Evolutionary conservation across 2,113 vertebrate genomes (phyloP), one percentile per base, ranked within the genome.

Genomic region (Ptychochromis oligacanthus): DNA sequence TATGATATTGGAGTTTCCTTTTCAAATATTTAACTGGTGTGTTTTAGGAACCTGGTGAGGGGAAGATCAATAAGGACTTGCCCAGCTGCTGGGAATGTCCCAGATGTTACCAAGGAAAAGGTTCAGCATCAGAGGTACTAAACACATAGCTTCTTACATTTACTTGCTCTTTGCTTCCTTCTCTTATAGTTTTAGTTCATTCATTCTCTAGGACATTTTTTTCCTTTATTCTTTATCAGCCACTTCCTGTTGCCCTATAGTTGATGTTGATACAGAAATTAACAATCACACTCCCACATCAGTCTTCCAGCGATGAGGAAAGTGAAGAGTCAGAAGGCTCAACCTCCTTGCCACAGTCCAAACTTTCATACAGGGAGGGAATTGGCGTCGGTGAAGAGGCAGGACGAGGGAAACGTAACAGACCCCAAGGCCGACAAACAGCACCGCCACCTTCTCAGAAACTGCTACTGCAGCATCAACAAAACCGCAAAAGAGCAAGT

Each of bases 81-180:
- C 98, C 98, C 6, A 99, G 98, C 94, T 99, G 97, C 95, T 99
- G 98, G 98, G 97, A 99, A 80, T 99, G 98, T 93, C 98, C 98
- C 6, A 98, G 97, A 89, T 99, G 98, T 95, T 96, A 97, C 90
- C 96, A 97, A 85, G 97, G 95, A 75, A 95, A 95, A 88, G 93
- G 81, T 46, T 96, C 96, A 0, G 94, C 88, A 2, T 34, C 95
- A 0, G 97, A 98, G 93, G 95, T 96, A 92, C 15, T 12, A 31
- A 54, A 67, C 2, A 17, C 24, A 38, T 3, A 43, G 38, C 3
- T 43, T 26, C 6, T 78, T 6, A 14, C 3, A 46, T 20, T 54
- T 12, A 34, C 18, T 54, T 17, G 24, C 3, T 43, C n/a, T 24
- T 3, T 38, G 7, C 31, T 18, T 57, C 8, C 70, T 67, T 54